phyloP scores from a whole-genome alignment of 2,113 vertebrate genomes.

The Hyaena hyaena region DNA sequence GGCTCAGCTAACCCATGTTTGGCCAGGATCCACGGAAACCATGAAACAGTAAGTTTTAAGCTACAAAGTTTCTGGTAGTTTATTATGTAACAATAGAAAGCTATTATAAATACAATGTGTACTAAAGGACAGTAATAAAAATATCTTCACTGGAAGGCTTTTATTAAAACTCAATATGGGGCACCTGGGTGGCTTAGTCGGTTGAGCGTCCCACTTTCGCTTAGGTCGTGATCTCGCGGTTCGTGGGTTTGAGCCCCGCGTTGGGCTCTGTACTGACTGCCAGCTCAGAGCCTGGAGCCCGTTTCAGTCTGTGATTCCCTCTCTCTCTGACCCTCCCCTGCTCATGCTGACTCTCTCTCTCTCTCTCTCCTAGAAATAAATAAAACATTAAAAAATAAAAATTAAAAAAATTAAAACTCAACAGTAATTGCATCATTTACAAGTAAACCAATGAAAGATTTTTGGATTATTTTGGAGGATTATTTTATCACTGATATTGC shows the following conservation, averaged over 20 bases:
- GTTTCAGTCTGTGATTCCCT: no score
- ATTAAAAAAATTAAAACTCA: background rate
- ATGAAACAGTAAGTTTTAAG: background rate
- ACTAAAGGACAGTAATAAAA: background rate
- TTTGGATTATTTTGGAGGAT: background rate
- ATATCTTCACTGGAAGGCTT: background rate
- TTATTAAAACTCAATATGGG: background rate
- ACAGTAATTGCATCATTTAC: background rate
- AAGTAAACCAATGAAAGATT: background rate
- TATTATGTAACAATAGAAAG: background rate
- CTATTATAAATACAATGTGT: background rate
- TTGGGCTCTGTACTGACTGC: no score
- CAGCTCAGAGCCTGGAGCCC: no score
- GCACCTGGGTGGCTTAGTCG: no score
- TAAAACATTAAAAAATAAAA: no score
- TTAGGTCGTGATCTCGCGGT: no score
- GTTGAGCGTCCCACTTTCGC: no score
- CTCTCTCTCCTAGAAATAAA: no score
- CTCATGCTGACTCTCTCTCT: no score
- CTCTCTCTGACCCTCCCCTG: no score
- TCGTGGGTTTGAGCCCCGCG: no score
- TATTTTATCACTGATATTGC: background rate
- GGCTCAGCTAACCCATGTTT: background rate
- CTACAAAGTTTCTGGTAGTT: background rate
- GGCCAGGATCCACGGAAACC: background rate